These are phyloP conservation scores for Nesogale talazaci DNA, from an alignment of 2,113 vertebrate genomes.

Conservation along the genomic window DNA sequence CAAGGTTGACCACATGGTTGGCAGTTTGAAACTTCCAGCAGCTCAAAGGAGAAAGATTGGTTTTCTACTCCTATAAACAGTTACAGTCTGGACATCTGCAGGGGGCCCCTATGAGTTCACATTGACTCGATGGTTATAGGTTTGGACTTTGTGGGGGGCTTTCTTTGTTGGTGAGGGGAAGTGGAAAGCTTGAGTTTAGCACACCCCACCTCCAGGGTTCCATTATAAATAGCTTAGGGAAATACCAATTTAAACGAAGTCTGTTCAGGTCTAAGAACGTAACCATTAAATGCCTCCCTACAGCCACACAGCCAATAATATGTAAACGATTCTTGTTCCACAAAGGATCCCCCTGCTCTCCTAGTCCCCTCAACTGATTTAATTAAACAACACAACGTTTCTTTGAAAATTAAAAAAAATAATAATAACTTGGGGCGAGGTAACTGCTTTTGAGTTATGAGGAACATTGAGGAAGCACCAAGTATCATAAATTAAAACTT, in stretches of 20 bases:
- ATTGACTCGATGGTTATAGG: no score
- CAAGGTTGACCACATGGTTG: background rate
- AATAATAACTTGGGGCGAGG: no score
- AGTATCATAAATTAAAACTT: background rate
- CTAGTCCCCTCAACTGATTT: background rate
- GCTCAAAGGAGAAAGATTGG: no score
- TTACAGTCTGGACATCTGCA: no score
- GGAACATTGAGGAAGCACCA: background rate
- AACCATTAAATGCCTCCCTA: background rate
- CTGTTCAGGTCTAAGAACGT: background rate
- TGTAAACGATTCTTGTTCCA: background rate
- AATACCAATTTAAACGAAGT: background rate
- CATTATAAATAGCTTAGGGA: background rate
- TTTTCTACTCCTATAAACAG: no score
- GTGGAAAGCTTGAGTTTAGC: no score
- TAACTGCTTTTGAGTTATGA: background rate
- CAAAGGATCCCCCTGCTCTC: background rate
- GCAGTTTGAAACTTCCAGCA: no score
- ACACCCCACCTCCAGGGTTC: no score
- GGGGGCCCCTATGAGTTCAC: no score
- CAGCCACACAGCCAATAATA: no score
- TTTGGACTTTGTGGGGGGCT: no score
- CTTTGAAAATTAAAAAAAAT: background rate
- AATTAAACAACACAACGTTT: slow-evolving; percentile 7
- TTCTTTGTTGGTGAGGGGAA: no score